phyloP scores from a whole-genome alignment of 1,140 invertebrate genomes.

The Cherax quadricarinatus region DNA sequence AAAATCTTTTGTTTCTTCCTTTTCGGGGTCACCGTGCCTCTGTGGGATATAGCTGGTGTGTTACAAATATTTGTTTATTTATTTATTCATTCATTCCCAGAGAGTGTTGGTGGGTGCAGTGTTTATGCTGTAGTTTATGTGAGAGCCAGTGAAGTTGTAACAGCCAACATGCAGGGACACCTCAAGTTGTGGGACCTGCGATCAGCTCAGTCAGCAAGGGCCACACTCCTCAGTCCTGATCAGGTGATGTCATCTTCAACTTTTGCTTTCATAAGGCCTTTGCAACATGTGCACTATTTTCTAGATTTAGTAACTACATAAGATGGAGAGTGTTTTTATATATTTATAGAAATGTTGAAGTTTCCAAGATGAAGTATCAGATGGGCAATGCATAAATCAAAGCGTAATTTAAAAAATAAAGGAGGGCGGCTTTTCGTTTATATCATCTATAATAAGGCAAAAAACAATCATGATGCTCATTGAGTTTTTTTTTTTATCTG shows the following conservation, averaged over 20 bases:
- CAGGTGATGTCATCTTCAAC: conserved; percentile 15
- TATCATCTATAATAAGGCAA: no score
- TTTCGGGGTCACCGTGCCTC: no score
- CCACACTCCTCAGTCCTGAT: conserved; percentile 55
- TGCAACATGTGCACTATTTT: not conserved
- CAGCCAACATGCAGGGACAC: conserved; percentile 89
- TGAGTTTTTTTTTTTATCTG: no score
- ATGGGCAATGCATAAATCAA: no score
- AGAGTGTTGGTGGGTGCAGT: conserved; percentile 88
- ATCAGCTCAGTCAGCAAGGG: conserved; percentile 44
- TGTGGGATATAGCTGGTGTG: no score
- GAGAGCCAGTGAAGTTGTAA: conserved; percentile 86
- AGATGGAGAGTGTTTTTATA: conserved; percentile 2
- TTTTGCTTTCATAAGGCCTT: conserved; percentile 72
- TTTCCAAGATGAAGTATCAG: no score
- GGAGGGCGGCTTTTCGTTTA: no score
- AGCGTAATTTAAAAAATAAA: no score
- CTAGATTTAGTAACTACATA: conserved; percentile 76
- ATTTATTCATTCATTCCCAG: conserved; percentile 76
- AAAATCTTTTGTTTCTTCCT: no score
- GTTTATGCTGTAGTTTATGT: conserved; percentile 86
- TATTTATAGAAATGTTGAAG: not conserved
- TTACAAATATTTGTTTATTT: no score
- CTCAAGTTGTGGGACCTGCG: conserved; percentile 92
- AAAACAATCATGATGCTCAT: no score